These are phyloP conservation scores for Pseudotriccus pelzelni DNA, from an alignment of 2,797 vertebrate genomes.

Conservation along the genomic window DNA sequence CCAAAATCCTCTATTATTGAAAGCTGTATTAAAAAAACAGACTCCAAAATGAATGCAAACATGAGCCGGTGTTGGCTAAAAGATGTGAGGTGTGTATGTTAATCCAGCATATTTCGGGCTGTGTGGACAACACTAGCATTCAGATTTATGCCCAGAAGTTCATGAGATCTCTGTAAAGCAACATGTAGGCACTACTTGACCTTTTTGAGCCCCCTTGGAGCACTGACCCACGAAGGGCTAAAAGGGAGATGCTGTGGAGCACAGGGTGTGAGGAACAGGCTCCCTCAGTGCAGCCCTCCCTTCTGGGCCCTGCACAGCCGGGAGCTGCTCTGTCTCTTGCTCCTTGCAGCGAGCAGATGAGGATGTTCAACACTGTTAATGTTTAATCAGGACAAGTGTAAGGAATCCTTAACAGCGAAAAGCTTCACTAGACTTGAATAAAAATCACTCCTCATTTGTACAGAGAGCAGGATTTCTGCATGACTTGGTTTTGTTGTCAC, in stretches of 20 bases:
- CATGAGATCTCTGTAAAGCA: background rate
- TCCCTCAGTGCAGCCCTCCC: background rate
- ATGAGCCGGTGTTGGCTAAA: background rate
- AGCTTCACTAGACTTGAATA: background rate
- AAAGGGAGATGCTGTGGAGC: background rate
- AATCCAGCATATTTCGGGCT: background rate
- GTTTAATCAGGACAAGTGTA: background rate
- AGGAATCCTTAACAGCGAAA: background rate
- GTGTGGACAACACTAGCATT: background rate
- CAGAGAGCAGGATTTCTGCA: conserved; percentile 8
- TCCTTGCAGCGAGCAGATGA: background rate
- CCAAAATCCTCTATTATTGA: background rate
- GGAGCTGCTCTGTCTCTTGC: background rate
- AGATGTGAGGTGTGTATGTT: background rate
- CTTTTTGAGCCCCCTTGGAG: background rate
- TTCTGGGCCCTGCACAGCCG: background rate
- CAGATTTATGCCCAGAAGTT: background rate
- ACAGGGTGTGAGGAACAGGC: background rate
- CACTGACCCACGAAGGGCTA: background rate
- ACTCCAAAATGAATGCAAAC: background rate
- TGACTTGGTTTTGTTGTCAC: background rate
- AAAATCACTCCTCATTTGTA: background rate
- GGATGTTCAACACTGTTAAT: background rate
- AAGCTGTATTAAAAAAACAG: background rate
- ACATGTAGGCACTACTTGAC: background rate